Evolutionary conservation across 2,797 vertebrate species (phyloP), one percentile per base, ranked within the genome.

Genomic region (Anguilla megastoma): DNA sequence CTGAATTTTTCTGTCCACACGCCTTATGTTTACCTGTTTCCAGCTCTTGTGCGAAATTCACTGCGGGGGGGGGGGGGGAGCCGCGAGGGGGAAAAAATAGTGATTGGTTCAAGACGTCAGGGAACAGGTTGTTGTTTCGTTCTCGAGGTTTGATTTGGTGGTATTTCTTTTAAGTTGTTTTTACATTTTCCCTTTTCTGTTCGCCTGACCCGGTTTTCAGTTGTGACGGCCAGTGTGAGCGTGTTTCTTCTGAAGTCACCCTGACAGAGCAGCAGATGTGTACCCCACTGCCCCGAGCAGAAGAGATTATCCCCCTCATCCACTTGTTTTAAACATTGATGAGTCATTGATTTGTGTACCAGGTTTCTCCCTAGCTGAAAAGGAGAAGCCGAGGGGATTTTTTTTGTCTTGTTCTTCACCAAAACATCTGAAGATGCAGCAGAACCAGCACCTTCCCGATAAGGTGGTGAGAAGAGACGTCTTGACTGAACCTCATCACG

Each of bases 21-120:
- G 94, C 95, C 94, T 96, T 96, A 95, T 94, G 91, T 94, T 93
- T 54, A 84, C 91, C 85, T 92, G 86, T 89, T 89, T 89, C 88
- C 84, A 36, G 52, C 56, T 63, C 84, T 41, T 50, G 33, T 2
- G 33, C 84, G 3, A 63, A 21, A 3, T 85, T 36, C 79, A 14
- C 21, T 50, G 18, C 45, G 45, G 83, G 30, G 9, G 52, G 0
- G 33, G 33, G 33, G 36, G 2, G 36, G 36, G 36, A 36, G 36
- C 3, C 41, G 41, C 1, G 0, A 27, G 41, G 16, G 21, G 30
- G 12, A 63, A 36, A 56, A 8, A n/a, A 50, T 84, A 24, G 52
- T n/a, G n/a, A 60, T 85, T n/a, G 27, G 10, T 27, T 85, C 33
- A 21, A 82, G 79, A n/a, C 24, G 7, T 82, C 41, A 82, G 45